Conservation (phyloP, 2,797 vertebrate genomes). For the Buceros bicornis region DNA sequence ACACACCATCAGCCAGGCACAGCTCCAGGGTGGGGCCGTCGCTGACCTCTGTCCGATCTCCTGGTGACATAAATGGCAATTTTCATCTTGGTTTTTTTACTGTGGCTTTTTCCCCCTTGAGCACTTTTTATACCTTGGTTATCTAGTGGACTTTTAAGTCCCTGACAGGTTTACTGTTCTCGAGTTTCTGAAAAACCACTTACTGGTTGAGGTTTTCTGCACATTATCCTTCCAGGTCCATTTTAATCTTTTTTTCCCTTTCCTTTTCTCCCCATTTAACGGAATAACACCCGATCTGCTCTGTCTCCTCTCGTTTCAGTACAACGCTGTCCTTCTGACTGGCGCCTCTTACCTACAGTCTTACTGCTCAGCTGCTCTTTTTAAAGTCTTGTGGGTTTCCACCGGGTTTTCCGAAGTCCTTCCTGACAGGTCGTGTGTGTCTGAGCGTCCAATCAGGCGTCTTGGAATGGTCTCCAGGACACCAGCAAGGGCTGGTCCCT, state of each 20-base stretch:
- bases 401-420: not conserved
- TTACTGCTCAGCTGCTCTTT: not conserved
- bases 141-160: not conserved
- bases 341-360: not conserved
- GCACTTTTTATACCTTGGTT: not conserved
- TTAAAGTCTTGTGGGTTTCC: not conserved
- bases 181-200: not conserved
- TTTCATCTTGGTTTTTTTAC: not conserved
- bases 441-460: not conserved
- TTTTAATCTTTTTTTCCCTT: not conserved
- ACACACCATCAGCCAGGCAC: rapidly evolving
- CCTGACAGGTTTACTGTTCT: not conserved
- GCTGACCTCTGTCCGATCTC: not conserved
- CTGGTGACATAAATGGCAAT: not conserved
- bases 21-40: not conserved
- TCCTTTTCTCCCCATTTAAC: not conserved
- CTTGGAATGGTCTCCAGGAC: not conserved
- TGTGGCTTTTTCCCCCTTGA: not conserved
- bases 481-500: not conserved
- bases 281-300: not conserved
- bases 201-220: not conserved
- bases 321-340: not conserved
- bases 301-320: not conserved
- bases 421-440: not conserved
- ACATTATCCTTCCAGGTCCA: not conserved